Conservation (phyloP, 1,140 invertebrate species). For the Zelostemma sp. region DNA sequence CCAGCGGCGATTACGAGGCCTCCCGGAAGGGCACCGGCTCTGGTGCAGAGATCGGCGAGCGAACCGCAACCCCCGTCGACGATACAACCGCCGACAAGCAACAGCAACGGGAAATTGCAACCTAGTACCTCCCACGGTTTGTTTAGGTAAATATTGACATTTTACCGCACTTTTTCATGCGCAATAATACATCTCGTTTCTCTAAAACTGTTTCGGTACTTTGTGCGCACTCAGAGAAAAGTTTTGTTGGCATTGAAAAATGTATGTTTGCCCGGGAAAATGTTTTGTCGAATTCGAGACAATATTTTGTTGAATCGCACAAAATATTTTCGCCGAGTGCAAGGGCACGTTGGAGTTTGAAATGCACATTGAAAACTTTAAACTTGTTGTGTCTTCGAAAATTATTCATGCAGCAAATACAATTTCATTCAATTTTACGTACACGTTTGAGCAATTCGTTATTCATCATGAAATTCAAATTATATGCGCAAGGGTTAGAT, state of each 20-base stretch:
- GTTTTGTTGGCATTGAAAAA: too few relatives aligned
- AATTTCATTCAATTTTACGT: too few relatives aligned
- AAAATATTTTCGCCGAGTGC: too few relatives aligned
- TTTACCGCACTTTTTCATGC: background rate
- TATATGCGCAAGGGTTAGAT: background rate
- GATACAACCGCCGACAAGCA: conserved; percentile 63
- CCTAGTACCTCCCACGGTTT: conserved; percentile 64
- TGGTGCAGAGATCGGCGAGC: conserved; percentile 74
- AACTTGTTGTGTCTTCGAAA: too few relatives aligned
- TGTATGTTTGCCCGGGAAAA: too few relatives aligned
- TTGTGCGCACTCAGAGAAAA: too few relatives aligned
- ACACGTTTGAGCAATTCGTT: background rate
- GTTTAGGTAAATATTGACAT: conserved; percentile 57
- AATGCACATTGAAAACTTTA: background rate
- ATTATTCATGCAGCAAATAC: too few relatives aligned
- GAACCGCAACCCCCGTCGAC: conserved; percentile 73
- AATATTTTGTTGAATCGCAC: too few relatives aligned
- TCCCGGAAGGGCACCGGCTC: conserved; percentile 65
- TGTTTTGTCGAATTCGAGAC: too few relatives aligned
- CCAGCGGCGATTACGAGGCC: conserved; percentile 62
- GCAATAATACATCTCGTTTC: background rate
- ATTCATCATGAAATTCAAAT: background rate
- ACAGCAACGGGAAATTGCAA: conserved; percentile 63
- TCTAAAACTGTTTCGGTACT: too few relatives aligned
- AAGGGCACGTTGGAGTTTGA: background rate